A percentile compares a stretch with the other conserved stretches of the same genome.
Evolutionary conservation across 2,113 vertebrate species (phyloP).

Genomic region (Odontophorus gujanensis): DNA sequence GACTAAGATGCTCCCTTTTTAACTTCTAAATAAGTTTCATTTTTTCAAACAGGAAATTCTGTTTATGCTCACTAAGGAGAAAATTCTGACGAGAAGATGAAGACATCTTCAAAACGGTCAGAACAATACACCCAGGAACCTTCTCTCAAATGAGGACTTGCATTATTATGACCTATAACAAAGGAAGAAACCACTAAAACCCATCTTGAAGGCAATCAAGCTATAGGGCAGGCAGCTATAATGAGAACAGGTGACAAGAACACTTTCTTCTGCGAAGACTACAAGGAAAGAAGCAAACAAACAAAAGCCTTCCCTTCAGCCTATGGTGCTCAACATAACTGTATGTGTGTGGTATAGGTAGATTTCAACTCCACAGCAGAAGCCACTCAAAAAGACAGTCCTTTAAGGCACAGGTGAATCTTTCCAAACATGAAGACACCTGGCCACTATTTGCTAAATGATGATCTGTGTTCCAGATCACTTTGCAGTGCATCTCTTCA

Average conservation of each 20-base stretch:
- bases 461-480: rapidly evolving
- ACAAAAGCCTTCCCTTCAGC: not conserved
- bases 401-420: not conserved
- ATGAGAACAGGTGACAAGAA: not conserved
- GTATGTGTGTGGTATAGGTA: not conserved
- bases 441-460: not conserved
- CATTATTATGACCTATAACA: not conserved
- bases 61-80: not conserved
- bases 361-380: not conserved
- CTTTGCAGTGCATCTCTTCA: not conserved
- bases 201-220: not conserved
- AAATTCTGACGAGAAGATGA: not conserved
- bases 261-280: not conserved
- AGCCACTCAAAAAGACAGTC: no score
- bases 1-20: not conserved
- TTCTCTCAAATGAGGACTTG: not conserved
- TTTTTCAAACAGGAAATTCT: not conserved
- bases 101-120: not conserved
- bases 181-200: not conserved
- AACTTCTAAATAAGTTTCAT: not conserved
- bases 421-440: not conserved
- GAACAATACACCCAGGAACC: not conserved
- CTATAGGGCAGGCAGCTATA: not conserved
- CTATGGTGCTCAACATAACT: not conserved
- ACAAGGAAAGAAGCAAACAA: not conserved